Percentiles rank a stretch among this genome's conserved stretches.
These are phyloP conservation scores for Strix aluco DNA, from an alignment of 2,113 vertebrate species.

Conservation along the genomic window DNA sequence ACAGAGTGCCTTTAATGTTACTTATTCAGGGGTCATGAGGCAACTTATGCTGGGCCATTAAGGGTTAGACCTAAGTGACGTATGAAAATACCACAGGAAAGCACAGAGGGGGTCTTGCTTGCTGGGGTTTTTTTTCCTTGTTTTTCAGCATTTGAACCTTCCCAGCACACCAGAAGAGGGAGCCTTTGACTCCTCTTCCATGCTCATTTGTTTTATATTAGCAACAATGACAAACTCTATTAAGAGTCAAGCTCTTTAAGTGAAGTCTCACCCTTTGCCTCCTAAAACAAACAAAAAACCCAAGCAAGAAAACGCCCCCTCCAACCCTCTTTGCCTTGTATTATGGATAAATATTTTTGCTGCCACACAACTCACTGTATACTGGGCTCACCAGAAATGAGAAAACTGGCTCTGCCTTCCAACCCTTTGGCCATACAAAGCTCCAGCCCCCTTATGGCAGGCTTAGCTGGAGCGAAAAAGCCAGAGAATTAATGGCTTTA, in stretches of 20 bases:
- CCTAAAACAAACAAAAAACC: conserved; percentile 19
- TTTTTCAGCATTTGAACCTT: conserved; percentile 36
- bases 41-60: not conserved
- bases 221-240: conserved; percentile 63
- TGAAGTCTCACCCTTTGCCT: conserved; percentile 48
- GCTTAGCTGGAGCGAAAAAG: not conserved
- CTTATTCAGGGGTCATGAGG: not conserved
- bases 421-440: not conserved
- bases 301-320: not conserved
- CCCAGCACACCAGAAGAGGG: conserved; percentile 55
- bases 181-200: conserved; percentile 31
- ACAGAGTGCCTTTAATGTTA: not conserved
- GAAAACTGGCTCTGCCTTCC: not conserved
- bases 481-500: not conserved
- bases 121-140: not conserved
- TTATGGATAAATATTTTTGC: not conserved
- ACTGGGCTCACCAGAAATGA: not conserved
- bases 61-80: not conserved
- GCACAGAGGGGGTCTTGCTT: not conserved
- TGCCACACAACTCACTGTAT: not conserved
- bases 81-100: not conserved
- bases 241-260: conserved; percentile 49
- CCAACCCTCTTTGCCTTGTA: not conserved
- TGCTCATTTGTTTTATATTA: conserved; percentile 65
- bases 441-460: not conserved